Percentiles rank a stretch among this genome's conserved stretches.
Conservation (phyloP, 2,113 vertebrate genomes). For the Arvicanthis niloticus region DNA sequence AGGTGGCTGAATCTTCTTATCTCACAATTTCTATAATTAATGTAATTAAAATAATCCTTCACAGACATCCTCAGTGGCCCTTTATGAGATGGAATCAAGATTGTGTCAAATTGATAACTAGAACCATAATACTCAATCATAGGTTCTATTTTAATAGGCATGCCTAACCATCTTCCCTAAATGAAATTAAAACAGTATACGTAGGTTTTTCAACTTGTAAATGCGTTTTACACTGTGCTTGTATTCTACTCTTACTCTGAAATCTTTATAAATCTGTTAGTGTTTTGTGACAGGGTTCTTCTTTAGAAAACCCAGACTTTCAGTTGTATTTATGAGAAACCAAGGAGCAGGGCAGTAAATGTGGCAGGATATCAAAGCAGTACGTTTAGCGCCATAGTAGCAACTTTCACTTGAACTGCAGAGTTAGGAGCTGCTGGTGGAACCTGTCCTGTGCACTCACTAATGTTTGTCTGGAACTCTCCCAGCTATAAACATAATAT, state of each 20-base stretch:
- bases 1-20: no score
- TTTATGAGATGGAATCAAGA: neutral
- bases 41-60: neutral
- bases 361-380: neutral
- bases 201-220: neutral
- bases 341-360: neutral
- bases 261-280: conserved; percentile 25
- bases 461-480: neutral
- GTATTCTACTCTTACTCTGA: conserved; percentile 6
- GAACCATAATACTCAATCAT: neutral
- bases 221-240: neutral
- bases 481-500: neutral
- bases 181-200: neutral
- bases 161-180: neutral
- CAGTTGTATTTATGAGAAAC: conserved; percentile 37
- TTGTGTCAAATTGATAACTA: neutral
- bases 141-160: neutral
- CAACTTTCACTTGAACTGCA: neutral
- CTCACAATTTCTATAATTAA: neutral
- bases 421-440: neutral
- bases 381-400: neutral
- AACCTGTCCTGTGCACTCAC: neutral
- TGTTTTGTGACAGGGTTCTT: neutral
- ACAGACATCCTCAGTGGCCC: neutral
- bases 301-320: neutral